Evolutionary conservation across 2,113 vertebrate genomes (phyloP).

Genomic region (Cisticola juncidis): DNA sequence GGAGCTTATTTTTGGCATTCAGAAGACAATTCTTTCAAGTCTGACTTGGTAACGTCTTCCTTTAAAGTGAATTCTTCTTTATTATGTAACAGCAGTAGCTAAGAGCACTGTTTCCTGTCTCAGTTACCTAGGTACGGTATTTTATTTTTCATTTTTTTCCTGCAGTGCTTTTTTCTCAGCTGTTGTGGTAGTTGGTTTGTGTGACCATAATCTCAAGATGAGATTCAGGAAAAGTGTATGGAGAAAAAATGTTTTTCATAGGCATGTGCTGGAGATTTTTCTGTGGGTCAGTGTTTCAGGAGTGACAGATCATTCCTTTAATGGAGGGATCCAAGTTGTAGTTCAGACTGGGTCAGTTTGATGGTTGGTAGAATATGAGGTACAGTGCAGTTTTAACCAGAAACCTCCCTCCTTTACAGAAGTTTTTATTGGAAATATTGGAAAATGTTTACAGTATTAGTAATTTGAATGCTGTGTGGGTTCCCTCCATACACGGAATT

Average conservation of each 20-base stretch:
- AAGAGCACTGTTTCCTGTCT: not conserved
- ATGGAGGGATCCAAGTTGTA: not conserved
- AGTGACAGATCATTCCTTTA: not conserved
- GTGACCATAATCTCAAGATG: not conserved
- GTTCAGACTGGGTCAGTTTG: not conserved
- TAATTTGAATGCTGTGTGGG: not conserved
- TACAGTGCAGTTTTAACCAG: not conserved
- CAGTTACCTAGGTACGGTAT: not conserved
- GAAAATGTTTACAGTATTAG: not conserved
- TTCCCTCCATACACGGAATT: not conserved
- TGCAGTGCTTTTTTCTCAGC: not conserved
- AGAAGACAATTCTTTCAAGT: not conserved
- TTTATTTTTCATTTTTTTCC: not conserved
- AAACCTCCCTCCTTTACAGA: not conserved
- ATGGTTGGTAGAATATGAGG: not conserved
- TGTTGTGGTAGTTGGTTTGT: not conserved
- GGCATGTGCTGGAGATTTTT: not conserved
- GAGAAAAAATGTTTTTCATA: not conserved
- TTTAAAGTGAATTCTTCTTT: not conserved
- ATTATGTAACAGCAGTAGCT: not conserved
- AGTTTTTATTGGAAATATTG: not conserved
- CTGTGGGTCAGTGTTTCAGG: not conserved
- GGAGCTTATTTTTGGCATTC: not conserved
- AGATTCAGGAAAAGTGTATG: not conserved
- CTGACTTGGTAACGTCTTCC: not conserved